Base-by-base conservation (phyloP, 2,113 vertebrate species). In the Prunella himalayana region DNA sequence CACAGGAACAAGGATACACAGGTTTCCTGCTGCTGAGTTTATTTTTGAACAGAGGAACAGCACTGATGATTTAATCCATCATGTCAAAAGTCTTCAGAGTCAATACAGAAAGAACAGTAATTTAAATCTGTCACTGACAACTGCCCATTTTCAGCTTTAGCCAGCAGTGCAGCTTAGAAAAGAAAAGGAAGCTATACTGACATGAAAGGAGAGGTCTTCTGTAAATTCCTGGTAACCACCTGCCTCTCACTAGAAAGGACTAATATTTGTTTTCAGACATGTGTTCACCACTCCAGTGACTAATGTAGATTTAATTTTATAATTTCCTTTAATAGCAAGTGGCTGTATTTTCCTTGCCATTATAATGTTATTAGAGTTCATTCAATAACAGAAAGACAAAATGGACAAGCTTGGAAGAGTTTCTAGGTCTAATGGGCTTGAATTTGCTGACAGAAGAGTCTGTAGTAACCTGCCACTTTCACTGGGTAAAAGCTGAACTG, bases 101-200 rank as follows among this genome's bases (percentile, higher is more conserved):
- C 93, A 92, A 92, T 64, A 65, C 35, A 30, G 82, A 83, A 94
- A 96, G 71, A 92, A 92, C 17, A 95, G 68, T 71, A 95, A 95
- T 86, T 96, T 85, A 94, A 95, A 63, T 93, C 66, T 88, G 47
- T 73, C 69, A 69, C 86, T 28, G 25, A 92, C 73, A 93, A 76
- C 85, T 97, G 93, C 57, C 73, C 47, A 87, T 94, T 98, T 97
- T 96, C 84, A 94, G 49, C n/a, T 94, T 45, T 69, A 93, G 76
- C 72, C 61, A 88, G 51, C 28, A 93, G 63, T 72, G 64, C 77
- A 82, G 83, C 69, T 96, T 69, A 91, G 66, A 86, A 96, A 96
- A 82, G 23, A 84, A 81, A 63, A 90, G 23, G 72, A 94, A 76
- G 25, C 37, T 88, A 19, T 81, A 50, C 18, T 82, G 41, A 94